phyloP scores from a whole-genome alignment of 1,140 invertebrate genomes.

The Trichonephila clavipes region DNA sequence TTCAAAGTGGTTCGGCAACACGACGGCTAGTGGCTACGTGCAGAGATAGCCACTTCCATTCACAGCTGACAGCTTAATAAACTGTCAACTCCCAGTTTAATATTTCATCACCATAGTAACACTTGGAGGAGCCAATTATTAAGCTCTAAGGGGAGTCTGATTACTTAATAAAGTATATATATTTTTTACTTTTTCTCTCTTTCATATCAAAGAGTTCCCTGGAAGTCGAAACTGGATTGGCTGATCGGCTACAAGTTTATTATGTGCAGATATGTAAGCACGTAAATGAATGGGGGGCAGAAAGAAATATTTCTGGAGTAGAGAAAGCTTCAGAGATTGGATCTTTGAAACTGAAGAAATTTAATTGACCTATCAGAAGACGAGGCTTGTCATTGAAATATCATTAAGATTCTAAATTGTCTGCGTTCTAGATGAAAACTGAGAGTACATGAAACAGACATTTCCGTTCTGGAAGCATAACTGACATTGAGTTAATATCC shows the following conservation, averaged over 20 bases:
- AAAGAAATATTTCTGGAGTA: background rate
- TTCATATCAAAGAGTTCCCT: no score
- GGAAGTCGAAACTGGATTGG: background rate
- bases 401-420: no score
- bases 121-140: constrained; percentile 49
- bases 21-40: background rate
- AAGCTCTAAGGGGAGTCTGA: constrained; percentile 55
- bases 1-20: constrained; percentile 3
- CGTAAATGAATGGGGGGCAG: background rate
- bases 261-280: background rate
- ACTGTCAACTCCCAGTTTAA: constrained; percentile 57
- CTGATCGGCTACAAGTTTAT: background rate
- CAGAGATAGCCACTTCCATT: constrained; percentile 7
- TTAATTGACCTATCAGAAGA: no score
- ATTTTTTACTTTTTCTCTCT: background rate
- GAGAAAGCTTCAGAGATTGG: no score
- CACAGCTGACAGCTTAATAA: constrained; percentile 56
- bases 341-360: no score
- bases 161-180: constrained; percentile 26
- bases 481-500: no score
- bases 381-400: no score
- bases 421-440: no score
- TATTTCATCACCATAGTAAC: constrained; percentile 61
- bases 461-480: no score
- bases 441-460: no score